Evolutionary conservation across 1,140 invertebrate species (phyloP), one percentile per base, ranked within the genome.

Genomic region (Polyergus mexicanus): DNA sequence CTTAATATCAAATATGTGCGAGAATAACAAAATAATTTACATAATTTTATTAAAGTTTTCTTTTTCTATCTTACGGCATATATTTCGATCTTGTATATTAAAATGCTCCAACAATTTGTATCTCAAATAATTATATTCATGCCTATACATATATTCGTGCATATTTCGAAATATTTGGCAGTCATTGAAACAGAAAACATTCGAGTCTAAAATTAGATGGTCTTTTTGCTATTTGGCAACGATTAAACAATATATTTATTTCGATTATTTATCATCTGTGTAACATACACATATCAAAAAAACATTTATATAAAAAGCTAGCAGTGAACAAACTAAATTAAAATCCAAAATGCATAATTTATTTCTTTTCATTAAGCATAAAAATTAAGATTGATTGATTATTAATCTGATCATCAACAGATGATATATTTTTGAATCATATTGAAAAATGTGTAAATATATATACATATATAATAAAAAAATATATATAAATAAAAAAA

Each of bases 141-240:
- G n/a, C n/a, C n/a, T n/a, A n/a, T n/a, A n/a, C n/a, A n/a, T n/a
- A n/a, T n/a, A n/a, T n/a, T n/a, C n/a, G n/a, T n/a, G 5, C 35
- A 35, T 47, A 25, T 65, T 83, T 44, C 77, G 60, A 72, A 74
- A 69, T 58, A 69, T 28, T 72, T 71, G 63, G 44, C 66, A 32
- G 32, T 65, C 38, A 77, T 84, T 72, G 78, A 83, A 85, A 81
- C 11, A 16, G n/a, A 62, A 56, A 81, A 85, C 28, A 54, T 35
- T 71, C 44, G 2, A 60, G 10, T 7, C 51, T 88, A 88, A 86
- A 88, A 88, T 86, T 86, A 88, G 51, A 80, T 80, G 86, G 32
- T 68, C 84, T 85, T 86, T 86, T 47, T 68, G 60, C 54, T 44
- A 54, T 69, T 87, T 77, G 85, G 85, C 85, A 86, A 81, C n/a